phyloP scores from a whole-genome alignment of 2,113 vertebrate genomes.

The Chamaetylas fuelleborni region DNA sequence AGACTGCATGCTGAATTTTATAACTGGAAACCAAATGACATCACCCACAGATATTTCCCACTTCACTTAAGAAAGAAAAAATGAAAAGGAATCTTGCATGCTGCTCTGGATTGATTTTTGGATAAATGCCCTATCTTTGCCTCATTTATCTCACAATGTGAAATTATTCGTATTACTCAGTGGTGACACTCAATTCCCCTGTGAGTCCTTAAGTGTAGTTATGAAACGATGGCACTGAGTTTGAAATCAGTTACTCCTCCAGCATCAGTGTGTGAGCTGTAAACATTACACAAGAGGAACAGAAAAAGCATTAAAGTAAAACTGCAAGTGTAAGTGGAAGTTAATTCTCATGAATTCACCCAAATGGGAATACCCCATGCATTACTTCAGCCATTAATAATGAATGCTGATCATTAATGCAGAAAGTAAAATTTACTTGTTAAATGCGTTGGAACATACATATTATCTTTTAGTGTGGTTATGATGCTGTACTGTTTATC shows the following conservation, averaged over 20 bases:
- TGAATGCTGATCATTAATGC: not conserved
- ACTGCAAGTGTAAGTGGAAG: not conserved
- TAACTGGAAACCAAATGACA: not conserved
- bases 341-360: not conserved
- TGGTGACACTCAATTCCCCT: not conserved
- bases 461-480: not conserved
- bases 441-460: not conserved
- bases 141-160: constrained; percentile 7
- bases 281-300: not conserved
- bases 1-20: not conserved
- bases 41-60: not conserved
- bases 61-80: not conserved
- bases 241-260: not conserved
- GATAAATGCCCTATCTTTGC: constrained; percentile 15
- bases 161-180: constrained; percentile 41
- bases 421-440: constrained; percentile 1
- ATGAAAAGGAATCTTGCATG: not conserved
- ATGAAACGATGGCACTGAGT: not conserved
- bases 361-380: not conserved
- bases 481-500: not conserved
- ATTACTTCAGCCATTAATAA: not conserved
- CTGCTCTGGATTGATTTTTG: constrained; percentile 27
- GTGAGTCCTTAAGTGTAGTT: not conserved
- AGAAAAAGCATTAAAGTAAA: not conserved
- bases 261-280: not conserved